Evolutionary conservation across 2,888 invertebrate genomes (phyloP).

Genomic region (Hypomecis punctinalis): DNA sequence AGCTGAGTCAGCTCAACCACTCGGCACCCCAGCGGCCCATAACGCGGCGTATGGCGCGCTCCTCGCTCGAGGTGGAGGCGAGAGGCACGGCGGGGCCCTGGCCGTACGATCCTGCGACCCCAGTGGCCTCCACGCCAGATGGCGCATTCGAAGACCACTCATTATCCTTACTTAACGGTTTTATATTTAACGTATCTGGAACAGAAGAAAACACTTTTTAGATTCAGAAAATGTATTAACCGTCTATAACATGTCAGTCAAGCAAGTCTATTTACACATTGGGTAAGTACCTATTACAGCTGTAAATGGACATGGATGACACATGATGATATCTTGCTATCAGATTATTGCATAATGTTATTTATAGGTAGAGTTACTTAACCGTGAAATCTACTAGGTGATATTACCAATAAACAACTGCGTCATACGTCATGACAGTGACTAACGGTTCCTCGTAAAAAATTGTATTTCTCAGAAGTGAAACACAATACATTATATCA

Average conservation of each 20-base stretch:
- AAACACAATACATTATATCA: not conserved
- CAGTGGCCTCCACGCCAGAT: conserved; percentile 74
- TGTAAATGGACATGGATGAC: not conserved
- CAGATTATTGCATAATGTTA: not conserved
- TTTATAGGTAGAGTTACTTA: conserved; percentile 4
- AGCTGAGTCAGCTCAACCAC: conserved; percentile 99
- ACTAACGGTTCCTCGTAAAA: conserved; percentile 7
- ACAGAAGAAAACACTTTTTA: conserved; percentile 29
- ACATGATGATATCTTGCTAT: not conserved
- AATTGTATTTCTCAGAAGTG: conserved; percentile 1
- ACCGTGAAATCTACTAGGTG: not conserved
- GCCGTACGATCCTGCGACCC: conserved; percentile 60
- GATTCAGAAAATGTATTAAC: too few species aligned
- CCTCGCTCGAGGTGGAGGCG: conserved; percentile 76
- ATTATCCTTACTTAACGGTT: conserved; percentile 81
- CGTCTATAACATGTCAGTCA: too few species aligned
- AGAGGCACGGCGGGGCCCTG: conserved; percentile 60
- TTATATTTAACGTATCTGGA: conserved; percentile 83
- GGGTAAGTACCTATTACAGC: not conserved
- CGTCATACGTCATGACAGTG: conserved; percentile 4
- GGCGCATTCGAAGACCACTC: conserved; percentile 80
- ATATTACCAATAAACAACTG: not conserved
- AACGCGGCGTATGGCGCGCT: conserved; percentile 79
- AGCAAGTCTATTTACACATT: not conserved
- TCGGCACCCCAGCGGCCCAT: conserved; percentile 97